Base-by-base conservation (phyloP, 2,113 vertebrate species). In the Turdus rufiventris region DNA sequence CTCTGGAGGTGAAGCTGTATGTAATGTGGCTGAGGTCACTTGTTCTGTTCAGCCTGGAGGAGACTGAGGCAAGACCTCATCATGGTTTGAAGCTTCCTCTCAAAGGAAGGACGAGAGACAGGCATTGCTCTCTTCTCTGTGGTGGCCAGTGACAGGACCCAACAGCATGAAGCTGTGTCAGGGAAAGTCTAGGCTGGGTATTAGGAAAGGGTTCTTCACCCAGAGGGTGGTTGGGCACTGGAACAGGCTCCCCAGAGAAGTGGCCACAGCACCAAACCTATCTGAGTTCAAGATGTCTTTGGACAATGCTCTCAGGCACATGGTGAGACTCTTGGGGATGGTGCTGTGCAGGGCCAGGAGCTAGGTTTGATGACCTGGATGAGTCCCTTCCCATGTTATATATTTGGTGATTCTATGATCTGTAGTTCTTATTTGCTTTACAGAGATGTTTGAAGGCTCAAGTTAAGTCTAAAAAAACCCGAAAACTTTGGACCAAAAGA, bases 1-100 rank as follows among this genome's bases (percentile, higher is more conserved):
- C 1, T 38, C 33, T 24, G 15, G 11, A 74, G 8, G 10, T 6
- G 8, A 58, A 60, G 8, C 5, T 0, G 0, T 17, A 6, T 25
- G 13, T 38, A 4, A 7, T 25, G 18, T 0, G 0, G 3, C 28
- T 66, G 42, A 50, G 34, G 18, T 3, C 6, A 33, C 7, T 73
- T 60, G 7, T 2, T 5, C 38, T 66, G 43, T 45, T 66, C 36
- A 80, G 12, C 21, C 36, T 51, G 28, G 43, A 20, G 12, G 26
- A 51, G 33, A 43, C 18, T 36, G 12, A 88, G 11, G 18, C 40
- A 40, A 50, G 14, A 23, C 5, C 26, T 38, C 23, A 24, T 2
- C 48, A 33, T 3, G 2, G 12, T 29, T 24, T 51, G 13, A 13
- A 29, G 3, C 5, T 66, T 20, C 16, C 1, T 40, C 12, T 40